Percentiles rank a stretch among this genome's conserved stretches.
phyloP scores from a whole-genome alignment of 2,888 invertebrate species.

The Amphipoea lucens region DNA sequence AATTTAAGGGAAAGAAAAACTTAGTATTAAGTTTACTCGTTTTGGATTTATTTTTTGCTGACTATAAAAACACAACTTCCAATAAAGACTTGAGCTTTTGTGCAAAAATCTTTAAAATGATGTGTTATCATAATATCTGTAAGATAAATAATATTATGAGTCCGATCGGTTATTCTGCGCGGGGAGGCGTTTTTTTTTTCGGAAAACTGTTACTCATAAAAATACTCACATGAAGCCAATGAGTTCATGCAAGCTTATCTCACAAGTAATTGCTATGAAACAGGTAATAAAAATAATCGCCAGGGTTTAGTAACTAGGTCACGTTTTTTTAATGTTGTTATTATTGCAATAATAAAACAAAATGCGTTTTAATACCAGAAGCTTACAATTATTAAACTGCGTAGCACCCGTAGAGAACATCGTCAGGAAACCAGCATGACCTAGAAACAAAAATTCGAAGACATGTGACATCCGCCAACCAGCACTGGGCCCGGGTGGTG shows the following conservation, averaged over 20 bases:
- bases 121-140: not conserved
- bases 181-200: not conserved
- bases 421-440: not conserved
- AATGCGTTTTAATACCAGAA: not conserved
- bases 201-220: not conserved
- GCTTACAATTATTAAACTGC: not conserved
- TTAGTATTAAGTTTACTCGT: no score
- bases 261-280: conserved; percentile 32
- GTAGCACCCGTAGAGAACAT: not conserved
- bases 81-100: not conserved
- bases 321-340: not conserved
- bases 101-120: not conserved
- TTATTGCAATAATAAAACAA: not conserved
- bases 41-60: not conserved
- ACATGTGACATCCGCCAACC: not conserved
- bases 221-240: conserved; percentile 11
- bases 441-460: no score
- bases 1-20: not conserved
- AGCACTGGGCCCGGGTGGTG: not conserved
- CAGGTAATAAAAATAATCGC: conserved; percentile 19
- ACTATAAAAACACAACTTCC: not conserved
- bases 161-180: not conserved
- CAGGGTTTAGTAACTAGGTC: conserved; percentile 5
- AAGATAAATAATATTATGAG: not conserved
- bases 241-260: conserved; percentile 8